Percentiles rank a stretch among this genome's conserved stretches.
phyloP scores from a whole-genome alignment of 2,888 invertebrate genomes.

The Phengaris alcon region DNA sequence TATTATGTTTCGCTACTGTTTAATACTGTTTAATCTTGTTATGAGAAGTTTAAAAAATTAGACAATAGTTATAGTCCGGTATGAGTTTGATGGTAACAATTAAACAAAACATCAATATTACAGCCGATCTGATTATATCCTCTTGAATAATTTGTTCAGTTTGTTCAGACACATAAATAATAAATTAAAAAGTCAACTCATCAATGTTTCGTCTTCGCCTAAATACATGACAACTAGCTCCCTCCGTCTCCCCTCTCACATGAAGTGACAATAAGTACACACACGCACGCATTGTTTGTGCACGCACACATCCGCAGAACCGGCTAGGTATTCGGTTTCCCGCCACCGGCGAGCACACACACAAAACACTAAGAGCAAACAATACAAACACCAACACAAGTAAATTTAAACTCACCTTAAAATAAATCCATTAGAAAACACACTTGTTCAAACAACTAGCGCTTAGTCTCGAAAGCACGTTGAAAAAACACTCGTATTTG shows the following conservation, averaged over 20 bases:
- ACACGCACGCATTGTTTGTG: constrained; percentile 65
- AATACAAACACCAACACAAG: constrained; percentile 79
- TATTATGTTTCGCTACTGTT: not conserved
- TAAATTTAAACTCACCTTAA: constrained; percentile 80
- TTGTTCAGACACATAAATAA: constrained; percentile 34
- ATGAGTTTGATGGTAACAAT: not conserved
- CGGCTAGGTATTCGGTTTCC: constrained; percentile 78
- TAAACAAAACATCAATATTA: constrained; percentile 3
- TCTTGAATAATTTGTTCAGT: constrained; percentile 7
- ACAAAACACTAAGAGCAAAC: constrained; percentile 75
- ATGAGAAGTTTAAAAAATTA: not conserved
- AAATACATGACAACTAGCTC: constrained; percentile 78
- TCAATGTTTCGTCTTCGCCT: constrained; percentile 74
- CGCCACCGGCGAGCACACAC: constrained; percentile 76
- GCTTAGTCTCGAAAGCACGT: constrained; percentile 79
- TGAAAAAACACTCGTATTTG: constrained; percentile 77
- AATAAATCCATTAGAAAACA: constrained; percentile 81
- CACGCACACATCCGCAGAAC: constrained; percentile 64
- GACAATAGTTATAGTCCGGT: too few relatives aligned
- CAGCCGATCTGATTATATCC: not conserved
- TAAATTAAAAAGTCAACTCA: constrained; percentile 75
- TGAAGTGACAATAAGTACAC: constrained; percentile 75
- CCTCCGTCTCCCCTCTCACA: constrained; percentile 72
- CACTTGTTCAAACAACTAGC: constrained; percentile 80
- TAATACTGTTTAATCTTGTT: not conserved